Conservation (phyloP, 2,797 vertebrate species). For the Oryzias dopingdopingensis region DNA sequence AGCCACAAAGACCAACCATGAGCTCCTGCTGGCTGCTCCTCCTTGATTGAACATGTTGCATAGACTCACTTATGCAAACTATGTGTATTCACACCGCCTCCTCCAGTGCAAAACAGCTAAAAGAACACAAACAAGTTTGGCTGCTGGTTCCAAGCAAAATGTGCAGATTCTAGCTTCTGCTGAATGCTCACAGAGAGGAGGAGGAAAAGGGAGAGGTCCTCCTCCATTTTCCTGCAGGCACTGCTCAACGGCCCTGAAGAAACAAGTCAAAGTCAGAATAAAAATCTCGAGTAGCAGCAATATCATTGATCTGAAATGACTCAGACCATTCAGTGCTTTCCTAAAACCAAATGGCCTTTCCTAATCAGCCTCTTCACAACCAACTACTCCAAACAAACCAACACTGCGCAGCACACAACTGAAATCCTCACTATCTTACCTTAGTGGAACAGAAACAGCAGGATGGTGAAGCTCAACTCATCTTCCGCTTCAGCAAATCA, state of each 20-base stretch:
- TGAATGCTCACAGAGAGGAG: slow-evolving; percentile 10
- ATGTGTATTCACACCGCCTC: slow-evolving; percentile 83
- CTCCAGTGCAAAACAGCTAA: slow-evolving; percentile 62
- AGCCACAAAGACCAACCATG: slow-evolving; percentile 53
- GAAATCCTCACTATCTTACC: no score
- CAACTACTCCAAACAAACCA: no score
- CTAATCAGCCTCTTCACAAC: no score
- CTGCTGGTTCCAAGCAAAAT: slow-evolving; percentile 52
- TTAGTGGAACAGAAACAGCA: no score
- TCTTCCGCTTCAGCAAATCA: no score
- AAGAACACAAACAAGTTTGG: slow-evolving; percentile 38
- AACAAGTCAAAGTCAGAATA: slow-evolving; percentile 23
- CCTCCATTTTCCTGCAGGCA: slow-evolving; percentile 2
- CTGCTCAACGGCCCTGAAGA: slow-evolving; percentile 3
- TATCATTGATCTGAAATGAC: slow-evolving; percentile 2
- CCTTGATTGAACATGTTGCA: slow-evolving; percentile 60
- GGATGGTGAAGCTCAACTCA: no score
- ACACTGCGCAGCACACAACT: no score
- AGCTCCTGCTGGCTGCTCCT: slow-evolving; percentile 35
- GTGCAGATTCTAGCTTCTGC: slow-evolving; percentile 21
- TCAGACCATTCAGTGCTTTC: slow-evolving; percentile 10
- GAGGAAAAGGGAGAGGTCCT: background rate
- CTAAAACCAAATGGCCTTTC: no score
- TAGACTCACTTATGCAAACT: slow-evolving; percentile 89
- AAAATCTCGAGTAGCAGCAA: slow-evolving; percentile 34